Evolutionary conservation across 1,140 invertebrate genomes (phyloP).

Genomic region (Zeugodacus cucurbitae): DNA sequence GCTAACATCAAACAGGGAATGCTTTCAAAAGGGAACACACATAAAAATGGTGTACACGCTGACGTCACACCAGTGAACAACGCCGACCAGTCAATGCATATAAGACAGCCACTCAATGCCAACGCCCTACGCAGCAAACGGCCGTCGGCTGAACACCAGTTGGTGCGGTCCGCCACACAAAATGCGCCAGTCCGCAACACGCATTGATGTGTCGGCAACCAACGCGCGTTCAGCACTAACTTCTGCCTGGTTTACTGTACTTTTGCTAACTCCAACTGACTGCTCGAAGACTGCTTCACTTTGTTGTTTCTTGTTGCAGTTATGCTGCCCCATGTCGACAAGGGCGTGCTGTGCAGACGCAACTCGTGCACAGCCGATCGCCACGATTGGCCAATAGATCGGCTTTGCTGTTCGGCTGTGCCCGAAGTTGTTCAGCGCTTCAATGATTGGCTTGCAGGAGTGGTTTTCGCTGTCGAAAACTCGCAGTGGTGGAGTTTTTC

Average conservation of each 20-base stretch:
- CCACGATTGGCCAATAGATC: constrained; percentile 12
- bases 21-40: not conserved
- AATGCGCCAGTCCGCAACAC: constrained; percentile 1
- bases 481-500: constrained; percentile 9
- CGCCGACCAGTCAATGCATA: not conserved
- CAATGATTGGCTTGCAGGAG: constrained; percentile 26
- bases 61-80: not conserved
- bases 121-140: not conserved
- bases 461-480: not conserved
- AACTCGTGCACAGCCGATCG: constrained; percentile 5
- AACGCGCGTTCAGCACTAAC: constrained; percentile 12
- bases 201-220: not conserved
- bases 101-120: not conserved
- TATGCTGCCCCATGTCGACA: not conserved
- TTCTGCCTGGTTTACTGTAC: constrained; percentile 26
- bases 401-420: not conserved
- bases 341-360: constrained; percentile 15
- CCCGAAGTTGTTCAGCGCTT: not conserved
- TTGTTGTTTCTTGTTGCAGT: not conserved
- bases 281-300: not conserved
- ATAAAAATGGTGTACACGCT: not conserved
- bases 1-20: constrained; percentile 1
- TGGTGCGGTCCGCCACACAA: not conserved
- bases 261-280: constrained; percentile 21
- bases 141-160: not conserved